These are phyloP conservation scores for Orthosia gracilis DNA, from an alignment of 2,888 invertebrate genomes.

Conservation along the genomic window DNA sequence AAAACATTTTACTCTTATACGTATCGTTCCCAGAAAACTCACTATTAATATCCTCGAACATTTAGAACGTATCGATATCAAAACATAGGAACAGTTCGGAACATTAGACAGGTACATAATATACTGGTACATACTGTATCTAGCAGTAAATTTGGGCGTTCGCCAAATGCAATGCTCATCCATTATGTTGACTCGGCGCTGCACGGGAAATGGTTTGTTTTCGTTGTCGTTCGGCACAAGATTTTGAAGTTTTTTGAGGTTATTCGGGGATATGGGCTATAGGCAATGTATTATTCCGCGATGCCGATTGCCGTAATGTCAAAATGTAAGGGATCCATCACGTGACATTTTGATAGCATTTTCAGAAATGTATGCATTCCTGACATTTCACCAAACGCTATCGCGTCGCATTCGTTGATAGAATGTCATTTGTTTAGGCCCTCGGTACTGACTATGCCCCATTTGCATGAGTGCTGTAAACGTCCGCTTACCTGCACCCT, in stretches of 20 bases:
- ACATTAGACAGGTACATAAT: constrained; percentile 68
- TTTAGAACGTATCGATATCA: constrained; percentile 39
- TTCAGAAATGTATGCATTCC: too few relatives aligned
- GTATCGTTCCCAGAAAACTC: not conserved
- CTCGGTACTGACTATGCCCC: too few relatives aligned
- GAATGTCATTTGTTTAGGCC: too few relatives aligned
- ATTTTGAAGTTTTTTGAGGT: not conserved
- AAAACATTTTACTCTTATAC: not conserved
- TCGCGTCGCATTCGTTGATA: too few relatives aligned
- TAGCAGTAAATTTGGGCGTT: constrained; percentile 90
- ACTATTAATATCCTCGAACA: not conserved
- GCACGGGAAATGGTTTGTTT: constrained; percentile 77
- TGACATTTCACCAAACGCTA: too few relatives aligned
- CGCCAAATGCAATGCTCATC: constrained; percentile 91
- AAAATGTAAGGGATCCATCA: too few relatives aligned
- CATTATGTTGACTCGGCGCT: constrained; percentile 88
- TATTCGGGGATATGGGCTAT: not conserved
- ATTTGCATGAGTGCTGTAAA: too few relatives aligned
- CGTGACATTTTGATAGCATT: too few relatives aligned
- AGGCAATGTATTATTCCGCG: too few relatives aligned
- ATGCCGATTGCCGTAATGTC: too few relatives aligned
- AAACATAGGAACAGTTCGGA: constrained; percentile 51
- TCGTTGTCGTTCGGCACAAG: constrained; percentile 69
- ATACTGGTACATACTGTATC: constrained; percentile 77
- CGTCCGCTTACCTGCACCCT: too few relatives aligned